Evolutionary conservation across 2,888 invertebrate species (phyloP), one percentile per base, ranked within the genome.

Genomic region (Xylota sylvarum): DNA sequence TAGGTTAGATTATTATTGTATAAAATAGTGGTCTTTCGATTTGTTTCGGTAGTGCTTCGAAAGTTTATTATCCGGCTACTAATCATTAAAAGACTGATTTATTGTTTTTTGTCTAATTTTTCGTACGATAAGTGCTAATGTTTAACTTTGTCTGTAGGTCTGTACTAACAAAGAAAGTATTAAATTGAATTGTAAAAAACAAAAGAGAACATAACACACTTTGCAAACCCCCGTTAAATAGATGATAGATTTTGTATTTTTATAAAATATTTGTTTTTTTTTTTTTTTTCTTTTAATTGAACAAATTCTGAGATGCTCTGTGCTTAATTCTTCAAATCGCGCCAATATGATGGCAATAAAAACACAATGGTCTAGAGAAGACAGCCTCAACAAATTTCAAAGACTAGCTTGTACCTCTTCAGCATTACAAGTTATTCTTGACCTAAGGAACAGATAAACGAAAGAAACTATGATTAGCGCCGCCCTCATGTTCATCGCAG

Each of bases 71-170:
- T 62, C 67, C 69, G 84, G 65, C 46, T 74, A 84, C 76, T 76
- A 81, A 76, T 76, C 74, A 74, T 70, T 43, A 70, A 69, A 85
- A 85, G 85, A 85, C 85, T 85, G 85, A 85, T 85, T 69, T 70
- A 70, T 72, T 85, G 40, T 76, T 85, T n/a, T 84, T 85, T 76
- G 67, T 80, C 62, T 62, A 27, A 46, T 50, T 27, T 69, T 74
- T 52, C 56, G 46, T 70, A 67, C 55, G 56, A 48, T 67, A 74
- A 73, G 55, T 64, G 62, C 67, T 50, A 62, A 55, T 35, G 43
- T 67, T 32, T 27, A 79, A 62, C 27, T 52, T 69, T 62, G 23
- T 43, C 40, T 74, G 17, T 46, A 80, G 56, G 35, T 77, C 43
- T 56, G 56, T 84, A 74, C 80, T 85, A 85, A 85, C 70, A 73